phyloP scores from a whole-genome alignment of 2,113 vertebrate species.

The Atlantisia rogersi region DNA sequence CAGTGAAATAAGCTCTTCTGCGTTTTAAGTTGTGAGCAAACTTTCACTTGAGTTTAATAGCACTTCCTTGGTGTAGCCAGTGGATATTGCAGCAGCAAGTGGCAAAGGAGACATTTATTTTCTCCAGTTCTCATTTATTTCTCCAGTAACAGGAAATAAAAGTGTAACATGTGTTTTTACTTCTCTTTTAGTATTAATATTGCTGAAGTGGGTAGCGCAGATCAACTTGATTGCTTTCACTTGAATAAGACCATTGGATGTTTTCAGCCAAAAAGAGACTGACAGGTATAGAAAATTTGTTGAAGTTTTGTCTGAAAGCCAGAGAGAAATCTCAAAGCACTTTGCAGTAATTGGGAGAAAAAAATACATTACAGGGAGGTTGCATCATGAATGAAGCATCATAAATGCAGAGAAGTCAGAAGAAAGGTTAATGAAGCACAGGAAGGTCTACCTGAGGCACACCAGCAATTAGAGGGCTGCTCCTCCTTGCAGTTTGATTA shows the following conservation, averaged over 20 bases:
- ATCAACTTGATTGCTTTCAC: neutral
- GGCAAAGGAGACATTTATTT: neutral
- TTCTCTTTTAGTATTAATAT: neutral
- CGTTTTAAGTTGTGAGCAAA: slow-evolving; percentile 11
- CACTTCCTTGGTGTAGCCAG: neutral
- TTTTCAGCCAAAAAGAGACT: neutral
- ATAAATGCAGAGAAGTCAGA: neutral
- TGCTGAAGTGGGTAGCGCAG: neutral
- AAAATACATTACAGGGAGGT: neutral
- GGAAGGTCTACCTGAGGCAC: neutral
- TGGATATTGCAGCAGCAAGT: neutral
- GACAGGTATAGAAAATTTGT: neutral
- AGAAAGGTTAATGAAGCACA: neutral
- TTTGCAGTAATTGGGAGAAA: neutral
- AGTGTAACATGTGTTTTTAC: neutral
- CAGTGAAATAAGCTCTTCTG: slow-evolving; percentile 6
- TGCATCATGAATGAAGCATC: neutral
- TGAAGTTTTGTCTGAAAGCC: neutral
- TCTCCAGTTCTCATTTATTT: neutral
- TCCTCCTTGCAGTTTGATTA: neutral
- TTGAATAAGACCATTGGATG: neutral
- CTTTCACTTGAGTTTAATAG: slow-evolving; percentile 27
- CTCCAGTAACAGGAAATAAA: slow-evolving; percentile 6
- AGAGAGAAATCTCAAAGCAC: neutral
- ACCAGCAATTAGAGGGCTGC: neutral